Conservation (phyloP, 2,113 vertebrate species). For the Peucedramus taeniatus region DNA sequence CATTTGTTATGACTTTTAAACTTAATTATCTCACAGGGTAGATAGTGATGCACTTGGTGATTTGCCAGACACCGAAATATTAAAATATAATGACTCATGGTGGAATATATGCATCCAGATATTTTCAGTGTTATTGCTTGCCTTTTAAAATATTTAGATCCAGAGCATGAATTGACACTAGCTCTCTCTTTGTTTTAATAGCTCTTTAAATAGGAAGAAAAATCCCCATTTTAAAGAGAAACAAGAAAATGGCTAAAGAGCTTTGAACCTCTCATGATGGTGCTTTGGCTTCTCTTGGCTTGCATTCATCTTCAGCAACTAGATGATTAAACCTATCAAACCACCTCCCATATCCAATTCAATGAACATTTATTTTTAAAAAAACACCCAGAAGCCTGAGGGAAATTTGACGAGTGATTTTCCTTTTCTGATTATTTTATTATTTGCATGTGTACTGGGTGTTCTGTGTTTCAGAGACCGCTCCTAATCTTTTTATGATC, state of each 20-base stretch:
- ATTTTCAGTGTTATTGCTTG: conserved; percentile 25
- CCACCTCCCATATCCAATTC: neutral
- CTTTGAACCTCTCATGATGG: neutral
- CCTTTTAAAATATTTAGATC: conserved; percentile 45
- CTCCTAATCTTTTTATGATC: neutral
- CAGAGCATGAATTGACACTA: neutral
- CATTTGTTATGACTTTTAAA: conserved; percentile 56
- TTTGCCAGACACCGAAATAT: neutral
- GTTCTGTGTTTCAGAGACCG: neutral
- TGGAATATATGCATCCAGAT: conserved; percentile 25
- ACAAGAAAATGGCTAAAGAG: neutral
- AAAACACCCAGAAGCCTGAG: neutral
- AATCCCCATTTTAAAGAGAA: neutral
- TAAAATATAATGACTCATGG: conserved; percentile 36
- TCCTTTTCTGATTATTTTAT: neutral
- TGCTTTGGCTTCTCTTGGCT: neutral
- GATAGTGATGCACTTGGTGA: neutral
- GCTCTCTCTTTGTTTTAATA: neutral
- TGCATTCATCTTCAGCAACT: neutral
- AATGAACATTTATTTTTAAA: neutral
- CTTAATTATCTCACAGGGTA: conserved; percentile 44
- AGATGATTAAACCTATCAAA: neutral
- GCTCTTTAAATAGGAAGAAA: neutral
- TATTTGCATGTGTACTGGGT: neutral
- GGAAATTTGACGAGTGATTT: neutral